Evolutionary conservation across 2,113 vertebrate species (phyloP), one percentile per base, ranked within the genome.

Genomic region (Ammospiza caudacuta): DNA sequence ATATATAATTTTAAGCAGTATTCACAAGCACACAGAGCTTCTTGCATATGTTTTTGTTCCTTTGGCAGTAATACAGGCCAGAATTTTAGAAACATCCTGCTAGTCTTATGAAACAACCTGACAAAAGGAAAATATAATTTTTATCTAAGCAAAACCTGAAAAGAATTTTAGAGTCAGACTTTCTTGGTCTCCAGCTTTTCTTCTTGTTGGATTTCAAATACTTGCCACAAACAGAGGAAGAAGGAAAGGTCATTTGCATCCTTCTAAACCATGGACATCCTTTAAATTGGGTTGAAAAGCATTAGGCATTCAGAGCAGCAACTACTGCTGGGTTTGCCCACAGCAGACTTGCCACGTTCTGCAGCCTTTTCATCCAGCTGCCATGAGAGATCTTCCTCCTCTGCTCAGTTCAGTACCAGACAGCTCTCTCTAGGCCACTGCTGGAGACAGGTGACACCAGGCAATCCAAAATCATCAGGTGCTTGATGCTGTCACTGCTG

Each of bases 81-180:
- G 62, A 33, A 54, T 62, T 91, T 87, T 66, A 87, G 78, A 91
- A 95, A 83, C 78, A 94, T 83, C 81, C 87, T 85, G 81, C 69
- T 79, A 82, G 52, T 73, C 67, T 83, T 85, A 44, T 12, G 82
- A 84, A 92, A 89, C 78, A 89, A 76, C 29, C 12, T 0, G 0
- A 64, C 74, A 76, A 92, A 92, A 95, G 47, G 66, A 89, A 95
- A 95, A 84, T 15, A 79, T 15, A 35, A 54, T 54, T 87, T 92
- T 91, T 87, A 92, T 91, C 78, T 87, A 75, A 80, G 63, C 25
- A 73, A 79, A 94, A 80, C 59, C 51, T 62, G 67, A 67, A 27
- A 89, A 78, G 37, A 46, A 89, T 39, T 76, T 84, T 49, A 41
- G 46, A 87, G 54, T 22, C 8, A 1, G 37, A 59, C 57, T 57